These are phyloP conservation scores for Cataglyphis rosenhaueri DNA, from an alignment of 2,888 invertebrate species.

Conservation along the genomic window DNA sequence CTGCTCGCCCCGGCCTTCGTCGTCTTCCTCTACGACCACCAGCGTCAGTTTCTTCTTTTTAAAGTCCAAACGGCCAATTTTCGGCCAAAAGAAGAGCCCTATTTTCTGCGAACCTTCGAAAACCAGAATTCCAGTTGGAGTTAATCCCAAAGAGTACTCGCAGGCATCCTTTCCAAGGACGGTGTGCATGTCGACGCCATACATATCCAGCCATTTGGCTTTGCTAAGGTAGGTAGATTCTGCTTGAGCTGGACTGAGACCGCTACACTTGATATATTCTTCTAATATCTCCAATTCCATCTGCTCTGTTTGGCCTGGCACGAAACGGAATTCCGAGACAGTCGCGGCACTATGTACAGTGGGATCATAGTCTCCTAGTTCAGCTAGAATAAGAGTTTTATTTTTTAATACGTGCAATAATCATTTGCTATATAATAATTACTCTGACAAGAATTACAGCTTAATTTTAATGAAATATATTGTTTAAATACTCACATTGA, in stretches of 20 bases:
- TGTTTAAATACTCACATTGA: slow-evolving; percentile 91
- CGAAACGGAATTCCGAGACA: slow-evolving; percentile 99
- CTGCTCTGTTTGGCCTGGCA: slow-evolving; percentile 98
- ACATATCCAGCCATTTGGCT: slow-evolving; percentile 99
- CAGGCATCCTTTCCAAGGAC: slow-evolving; percentile 98
- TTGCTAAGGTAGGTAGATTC: slow-evolving; percentile 98
- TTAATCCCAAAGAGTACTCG: slow-evolving; percentile 98
- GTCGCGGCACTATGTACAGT: slow-evolving; percentile 97
- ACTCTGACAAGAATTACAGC: not conserved
- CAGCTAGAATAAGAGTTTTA: slow-evolving; percentile 88
- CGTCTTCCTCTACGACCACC: slow-evolving; percentile 99
- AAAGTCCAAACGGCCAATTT: slow-evolving; percentile 98
- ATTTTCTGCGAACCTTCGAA: slow-evolving; percentile 99
- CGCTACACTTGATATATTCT: slow-evolving; percentile 94
- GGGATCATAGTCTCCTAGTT: slow-evolving; percentile 98
- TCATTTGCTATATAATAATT: not conserved
- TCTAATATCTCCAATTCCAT: slow-evolving; percentile 98
- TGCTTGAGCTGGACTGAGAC: slow-evolving; percentile 97
- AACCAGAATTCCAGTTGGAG: slow-evolving; percentile 99
- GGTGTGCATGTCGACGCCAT: slow-evolving; percentile 99
- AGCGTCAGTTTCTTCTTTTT: slow-evolving; percentile 98
- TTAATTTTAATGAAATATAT: slow-evolving; percentile 1
- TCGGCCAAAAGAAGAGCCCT: slow-evolving; percentile 99
- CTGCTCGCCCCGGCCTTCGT: slow-evolving; percentile 95
- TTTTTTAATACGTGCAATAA: not conserved